phyloP scores from a whole-genome alignment of 2,888 invertebrate genomes.

The Stenodema calcarata region DNA sequence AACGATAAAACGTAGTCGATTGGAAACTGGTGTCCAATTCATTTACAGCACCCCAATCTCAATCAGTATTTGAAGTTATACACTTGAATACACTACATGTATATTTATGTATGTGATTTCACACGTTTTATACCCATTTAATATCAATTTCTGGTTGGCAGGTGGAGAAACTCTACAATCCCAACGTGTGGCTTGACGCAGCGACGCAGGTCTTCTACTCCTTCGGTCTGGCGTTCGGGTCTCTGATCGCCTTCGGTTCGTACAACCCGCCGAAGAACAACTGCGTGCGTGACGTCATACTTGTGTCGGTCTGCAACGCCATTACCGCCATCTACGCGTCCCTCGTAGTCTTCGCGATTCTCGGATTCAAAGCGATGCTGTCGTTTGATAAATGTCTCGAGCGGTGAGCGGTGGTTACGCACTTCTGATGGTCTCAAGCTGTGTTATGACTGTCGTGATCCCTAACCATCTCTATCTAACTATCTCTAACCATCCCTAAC shows the following conservation, averaged over 20 bases:
- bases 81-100: no score
- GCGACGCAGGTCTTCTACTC: slow-evolving; percentile 98
- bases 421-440: neutral
- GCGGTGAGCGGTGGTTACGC: slow-evolving; percentile 69
- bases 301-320: slow-evolving; percentile 91
- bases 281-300: slow-evolving; percentile 87
- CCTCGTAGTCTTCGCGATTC: slow-evolving; percentile 91
- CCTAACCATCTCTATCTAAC: no score
- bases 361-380: slow-evolving; percentile 93
- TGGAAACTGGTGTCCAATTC: no score
- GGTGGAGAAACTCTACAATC: slow-evolving; percentile 83
- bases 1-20: no score
- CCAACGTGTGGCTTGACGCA: slow-evolving; percentile 94
- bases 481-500: no score
- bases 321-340: slow-evolving; percentile 94
- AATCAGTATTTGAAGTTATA: no score
- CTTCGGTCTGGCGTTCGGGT: slow-evolving; percentile 93
- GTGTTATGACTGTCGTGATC: neutral
- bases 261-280: slow-evolving; percentile 95
- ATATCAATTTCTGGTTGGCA: no score
- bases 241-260: slow-evolving; percentile 92
- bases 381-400: slow-evolving; percentile 85
- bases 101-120: no score
- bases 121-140: no score
- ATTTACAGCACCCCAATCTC: no score